Evolutionary conservation across 2,113 vertebrate species (phyloP), one percentile per base, ranked within the genome.

Genomic region (Platycercus adscitus): DNA sequence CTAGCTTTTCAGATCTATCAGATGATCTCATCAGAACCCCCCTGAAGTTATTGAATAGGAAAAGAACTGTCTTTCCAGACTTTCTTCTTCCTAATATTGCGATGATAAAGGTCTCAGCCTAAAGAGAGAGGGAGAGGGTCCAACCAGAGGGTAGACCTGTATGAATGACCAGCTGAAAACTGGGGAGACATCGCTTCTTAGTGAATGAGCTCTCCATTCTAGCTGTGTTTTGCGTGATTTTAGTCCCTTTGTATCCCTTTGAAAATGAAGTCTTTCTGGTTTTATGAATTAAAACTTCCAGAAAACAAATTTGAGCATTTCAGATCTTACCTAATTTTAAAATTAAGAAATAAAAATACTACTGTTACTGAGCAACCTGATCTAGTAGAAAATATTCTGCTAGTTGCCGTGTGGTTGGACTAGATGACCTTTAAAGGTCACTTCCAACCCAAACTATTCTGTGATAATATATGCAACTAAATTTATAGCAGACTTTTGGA

Each of bases 111-210:
- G 24, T 7, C 12, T 7, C 31, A 16, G 24, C 3, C 21, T 17
- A 17, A 61, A 60, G 17, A 65, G 31, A 20, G 47, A 47, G 7
- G 46, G 26, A 20, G 47, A 47, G 7, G 46, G 26, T 82, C 37
- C 47, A 75, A 63, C 43, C 28, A 44, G 9, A 41, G 20, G 28
- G 9, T n/a, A 65, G 64, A 70, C 28, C 58, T 50, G 9, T 35
- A 2, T 13, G 47, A 58, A n/a, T 3, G 20, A 18, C 4, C 3
- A 2, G 1, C 2, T 25, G 37, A 66, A 52, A 86, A 46, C 0
- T 15, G 29, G 16, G 55, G n/a, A 60, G 26, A 7, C 16, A 13
- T 5, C 6, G 29, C 1, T 52, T 50, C 47, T 47, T 35, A 35
- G 15, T 29, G 47, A 79, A 35, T 6, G 9, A 41, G 11, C 3